Conservation (phyloP, 2,888 invertebrate genomes). For the Lepidochitona cinerea region DNA sequence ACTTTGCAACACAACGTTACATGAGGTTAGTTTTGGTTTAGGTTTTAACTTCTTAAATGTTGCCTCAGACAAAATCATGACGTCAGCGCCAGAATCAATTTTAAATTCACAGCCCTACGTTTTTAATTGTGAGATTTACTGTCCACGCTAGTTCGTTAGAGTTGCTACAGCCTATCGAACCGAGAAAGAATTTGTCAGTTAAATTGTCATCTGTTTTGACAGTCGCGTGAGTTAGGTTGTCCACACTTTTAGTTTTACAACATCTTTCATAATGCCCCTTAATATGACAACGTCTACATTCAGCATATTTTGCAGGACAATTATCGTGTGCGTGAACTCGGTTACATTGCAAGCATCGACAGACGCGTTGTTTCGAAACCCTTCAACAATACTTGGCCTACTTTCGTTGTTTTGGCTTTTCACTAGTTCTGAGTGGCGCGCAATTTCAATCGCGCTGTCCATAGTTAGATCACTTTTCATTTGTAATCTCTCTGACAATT, state of each 20-base stretch:
- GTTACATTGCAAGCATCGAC: not conserved
- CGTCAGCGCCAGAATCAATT: conserved; percentile 19
- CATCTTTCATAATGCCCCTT: not conserved
- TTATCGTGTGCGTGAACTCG: not conserved
- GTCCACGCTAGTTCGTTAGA: conserved; percentile 8
- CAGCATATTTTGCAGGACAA: conserved; percentile 7
- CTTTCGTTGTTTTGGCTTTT: not conserved
- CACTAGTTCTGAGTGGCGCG: not conserved
- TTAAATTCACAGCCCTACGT: not conserved
- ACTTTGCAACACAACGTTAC: not conserved
- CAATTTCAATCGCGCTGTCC: not conserved
- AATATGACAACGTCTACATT: not conserved
- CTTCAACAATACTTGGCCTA: not conserved
- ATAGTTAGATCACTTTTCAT: not conserved
- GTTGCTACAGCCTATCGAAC: conserved; percentile 11
- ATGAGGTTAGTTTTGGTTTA: not conserved
- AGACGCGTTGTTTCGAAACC: not conserved
- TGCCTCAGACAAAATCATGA: not conserved
- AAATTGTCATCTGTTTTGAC: not conserved
- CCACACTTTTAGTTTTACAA: not conserved
- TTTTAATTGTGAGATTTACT: conserved; percentile 1
- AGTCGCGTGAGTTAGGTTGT: not conserved
- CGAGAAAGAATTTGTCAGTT: conserved; percentile 3
- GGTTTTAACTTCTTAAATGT: conserved; percentile 7
- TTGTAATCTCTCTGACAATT: not conserved